These are phyloP conservation scores for Oncorhynchus nerka DNA, from an alignment of 2,113 vertebrate genomes.

Conservation along the genomic window DNA sequence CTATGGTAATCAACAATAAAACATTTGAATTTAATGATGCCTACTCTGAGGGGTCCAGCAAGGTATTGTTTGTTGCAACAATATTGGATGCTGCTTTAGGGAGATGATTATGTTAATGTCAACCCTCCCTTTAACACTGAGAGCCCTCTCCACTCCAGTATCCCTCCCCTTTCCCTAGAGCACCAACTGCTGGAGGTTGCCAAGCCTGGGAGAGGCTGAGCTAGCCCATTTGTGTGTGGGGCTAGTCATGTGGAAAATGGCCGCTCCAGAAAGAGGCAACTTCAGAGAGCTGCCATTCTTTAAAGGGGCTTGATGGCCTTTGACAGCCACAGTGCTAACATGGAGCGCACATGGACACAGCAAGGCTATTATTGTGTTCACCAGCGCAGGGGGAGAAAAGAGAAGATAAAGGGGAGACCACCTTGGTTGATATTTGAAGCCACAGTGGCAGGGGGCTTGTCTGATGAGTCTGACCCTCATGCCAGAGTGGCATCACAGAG, in stretches of 20 bases:
- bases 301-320: conserved; percentile 74
- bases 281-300: conserved; percentile 76
- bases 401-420: conserved; percentile 49
- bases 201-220: conserved; percentile 1
- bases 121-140: conserved; percentile 35
- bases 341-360: conserved; percentile 53
- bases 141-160: conserved; percentile 29
- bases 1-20: background rate
- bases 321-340: conserved; percentile 74
- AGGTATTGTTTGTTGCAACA: conserved; percentile 40
- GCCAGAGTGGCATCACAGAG: conserved; percentile 35
- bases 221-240: conserved; percentile 66
- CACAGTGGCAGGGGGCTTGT: conserved; percentile 34
- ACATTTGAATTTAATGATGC: conserved; percentile 1
- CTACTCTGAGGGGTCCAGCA: conserved; percentile 32
- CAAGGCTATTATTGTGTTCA: conserved; percentile 66
- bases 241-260: conserved; percentile 79
- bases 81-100: conserved; percentile 39
- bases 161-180: conserved; percentile 28
- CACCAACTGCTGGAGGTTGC: conserved; percentile 65
- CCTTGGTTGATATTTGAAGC: conserved; percentile 54
- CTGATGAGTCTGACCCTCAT: conserved; percentile 6
- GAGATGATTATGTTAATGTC: conserved; percentile 30
- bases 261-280: conserved; percentile 71
- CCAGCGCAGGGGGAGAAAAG: conserved; percentile 48